Evolutionary conservation across 2,888 invertebrate genomes (phyloP), one percentile per base, ranked within the genome.

Genomic region (Bibio marci): DNA sequence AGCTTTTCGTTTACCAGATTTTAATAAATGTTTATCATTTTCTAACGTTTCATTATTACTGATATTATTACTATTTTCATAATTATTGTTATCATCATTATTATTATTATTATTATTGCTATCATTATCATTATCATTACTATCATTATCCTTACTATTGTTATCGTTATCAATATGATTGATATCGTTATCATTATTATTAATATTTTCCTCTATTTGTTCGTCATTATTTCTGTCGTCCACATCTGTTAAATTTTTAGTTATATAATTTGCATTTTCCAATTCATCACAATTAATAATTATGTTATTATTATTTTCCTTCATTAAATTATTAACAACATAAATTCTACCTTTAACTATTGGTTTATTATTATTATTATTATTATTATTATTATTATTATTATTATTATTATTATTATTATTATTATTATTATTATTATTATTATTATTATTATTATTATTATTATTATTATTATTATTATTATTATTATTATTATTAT

Each of bases 301-400:
- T n/a, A n/a, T n/a, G 26, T 30, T 48, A 47, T 34, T 43, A n/a
- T n/a, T n/a, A n/a, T n/a, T n/a, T n/a, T 8, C 40, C 39, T 39
- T 53, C 49, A 59, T 49, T 38, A 61, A 44, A 46, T 60, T 60
- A 41, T 55, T 56, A n/a, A 59, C 55, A 22, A 59, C 58, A 46
- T 60, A 59, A 32, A 60, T 60, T 26, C 56, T 50, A 1, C 52
- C 58, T n/a, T 54, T 52, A n/a, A n/a, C n/a, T n/a, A n/a, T n/a
- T n/a, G n/a, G n/a, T n/a, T n/a, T n/a, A n/a, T n/a, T n/a, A n/a
- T n/a, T n/a, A n/a, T 44, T 58, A n/a, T n/a, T 22, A 22, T 22
- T 22, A 22, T 22, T 22, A 22, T 22, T 8, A 22, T 22, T 22
- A 22, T 22, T 8, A 22, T 6, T 22, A 22, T 22, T 8, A 22